phyloP scores from a whole-genome alignment of 2,797 vertebrate genomes.

The Hippopotamyrus pictus region DNA sequence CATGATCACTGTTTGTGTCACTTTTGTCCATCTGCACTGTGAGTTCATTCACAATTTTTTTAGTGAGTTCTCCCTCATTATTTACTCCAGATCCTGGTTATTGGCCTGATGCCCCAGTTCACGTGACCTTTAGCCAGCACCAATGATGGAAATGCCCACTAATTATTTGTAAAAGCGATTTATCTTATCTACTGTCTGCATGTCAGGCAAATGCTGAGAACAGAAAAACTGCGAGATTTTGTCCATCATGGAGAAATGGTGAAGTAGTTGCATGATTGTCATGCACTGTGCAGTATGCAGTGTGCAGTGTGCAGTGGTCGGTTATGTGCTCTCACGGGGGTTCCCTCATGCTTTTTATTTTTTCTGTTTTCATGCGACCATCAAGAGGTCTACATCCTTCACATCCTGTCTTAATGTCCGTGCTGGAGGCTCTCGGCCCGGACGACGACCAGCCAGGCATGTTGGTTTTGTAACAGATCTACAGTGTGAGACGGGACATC shows the following conservation, averaged over 20 bases:
- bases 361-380: not conserved
- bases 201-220: not conserved
- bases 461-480: conserved; percentile 15
- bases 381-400: not conserved
- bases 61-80: not conserved
- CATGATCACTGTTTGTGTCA: not conserved
- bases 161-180: not conserved
- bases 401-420: not conserved
- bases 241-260: not conserved
- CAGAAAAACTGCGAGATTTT: not conserved
- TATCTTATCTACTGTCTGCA: not conserved
- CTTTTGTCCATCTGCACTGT: not conserved
- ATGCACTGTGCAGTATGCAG: not conserved
- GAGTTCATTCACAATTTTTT: not conserved
- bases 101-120: not conserved
- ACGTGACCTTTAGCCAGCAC: not conserved
- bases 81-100: not conserved
- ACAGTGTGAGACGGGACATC: not conserved
- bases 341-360: not conserved
- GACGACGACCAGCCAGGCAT: not conserved
- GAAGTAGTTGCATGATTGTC: not conserved
- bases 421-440: not conserved
- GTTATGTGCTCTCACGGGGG: not conserved
- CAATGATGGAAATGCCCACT: not conserved
- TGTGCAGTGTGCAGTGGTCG: not conserved